These are phyloP conservation scores for Schizopygopsis pylzovi DNA, from an alignment of 2,797 vertebrate genomes.

Conservation along the genomic window DNA sequence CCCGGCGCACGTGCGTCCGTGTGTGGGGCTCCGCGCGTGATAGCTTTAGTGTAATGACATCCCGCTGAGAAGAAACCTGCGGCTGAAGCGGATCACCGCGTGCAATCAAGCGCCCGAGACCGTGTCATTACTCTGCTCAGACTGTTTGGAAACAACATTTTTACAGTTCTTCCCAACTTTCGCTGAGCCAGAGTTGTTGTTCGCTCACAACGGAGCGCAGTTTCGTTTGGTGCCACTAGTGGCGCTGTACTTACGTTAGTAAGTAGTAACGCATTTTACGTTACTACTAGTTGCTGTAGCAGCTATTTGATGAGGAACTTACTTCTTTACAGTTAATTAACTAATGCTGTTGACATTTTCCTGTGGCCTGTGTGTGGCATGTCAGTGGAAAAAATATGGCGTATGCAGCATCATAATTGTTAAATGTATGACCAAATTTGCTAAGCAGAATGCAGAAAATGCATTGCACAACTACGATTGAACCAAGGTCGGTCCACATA, in stretches of 20 bases:
- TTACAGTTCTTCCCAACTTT: neutral
- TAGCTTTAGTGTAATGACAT: slow-evolving; percentile 75
- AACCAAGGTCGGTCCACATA: too few relatives aligned
- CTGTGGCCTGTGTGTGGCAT: too few relatives aligned
- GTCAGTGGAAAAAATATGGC: too few relatives aligned
- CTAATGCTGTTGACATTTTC: neutral
- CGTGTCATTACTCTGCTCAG: slow-evolving; percentile 73
- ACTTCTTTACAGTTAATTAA: neutral
- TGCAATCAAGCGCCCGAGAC: slow-evolving; percentile 79
- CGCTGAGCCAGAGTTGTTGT: neutral
- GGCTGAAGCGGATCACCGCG: slow-evolving; percentile 69
- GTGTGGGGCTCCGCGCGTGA: slow-evolving; percentile 65
- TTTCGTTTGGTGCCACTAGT: neutral
- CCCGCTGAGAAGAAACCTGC: slow-evolving; percentile 76
- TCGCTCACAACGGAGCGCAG: neutral
- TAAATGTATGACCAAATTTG: too few relatives aligned
- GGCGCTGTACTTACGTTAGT: neutral
- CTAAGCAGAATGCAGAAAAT: neutral
- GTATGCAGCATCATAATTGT: too few relatives aligned
- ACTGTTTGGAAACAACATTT: slow-evolving; percentile 34
- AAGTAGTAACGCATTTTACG: neutral
- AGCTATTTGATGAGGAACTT: neutral
- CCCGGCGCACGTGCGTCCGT: slow-evolving; percentile 36
- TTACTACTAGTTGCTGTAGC: neutral
- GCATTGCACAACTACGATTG: too few relatives aligned